Evolutionary conservation across 2,888 invertebrate genomes (phyloP).

Genomic region (Poecilus cupreus): DNA sequence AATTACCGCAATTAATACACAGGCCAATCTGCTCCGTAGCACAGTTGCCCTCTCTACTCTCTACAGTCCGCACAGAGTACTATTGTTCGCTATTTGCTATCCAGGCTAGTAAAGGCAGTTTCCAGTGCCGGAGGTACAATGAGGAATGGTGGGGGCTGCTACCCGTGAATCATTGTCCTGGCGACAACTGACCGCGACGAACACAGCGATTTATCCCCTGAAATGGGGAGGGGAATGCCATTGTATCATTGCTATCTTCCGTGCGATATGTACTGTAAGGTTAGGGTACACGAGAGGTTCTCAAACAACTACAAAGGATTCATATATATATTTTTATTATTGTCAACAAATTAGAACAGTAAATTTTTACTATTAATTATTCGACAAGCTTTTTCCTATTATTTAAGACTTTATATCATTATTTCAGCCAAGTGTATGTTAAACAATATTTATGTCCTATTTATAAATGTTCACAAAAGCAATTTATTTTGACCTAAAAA

Average conservation of each 20-base stretch:
- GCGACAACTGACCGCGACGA: conserved; percentile 24
- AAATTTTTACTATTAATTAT: too few species aligned
- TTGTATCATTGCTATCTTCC: conserved; percentile 35
- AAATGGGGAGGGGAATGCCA: background rate
- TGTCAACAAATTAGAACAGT: background rate
- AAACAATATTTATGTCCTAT: too few species aligned
- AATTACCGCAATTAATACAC: conserved; percentile 20
- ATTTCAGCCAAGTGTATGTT: too few species aligned
- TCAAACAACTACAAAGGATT: background rate
- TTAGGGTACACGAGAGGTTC: background rate
- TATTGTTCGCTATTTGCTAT: conserved; percentile 17
- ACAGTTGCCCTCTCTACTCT: too few species aligned
- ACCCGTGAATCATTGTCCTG: conserved; percentile 25
- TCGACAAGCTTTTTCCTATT: too few species aligned
- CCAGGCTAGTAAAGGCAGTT: background rate
- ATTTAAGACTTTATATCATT: too few species aligned
- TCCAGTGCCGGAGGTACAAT: background rate
- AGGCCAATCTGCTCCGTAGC: background rate
- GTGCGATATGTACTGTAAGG: conserved; percentile 9
- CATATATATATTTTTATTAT: too few species aligned
- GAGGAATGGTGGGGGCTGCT: background rate
- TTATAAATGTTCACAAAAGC: too few species aligned
- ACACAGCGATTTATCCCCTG: conserved; percentile 18
- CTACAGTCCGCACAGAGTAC: too few species aligned
- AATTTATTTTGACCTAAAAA: too few species aligned